Percentiles rank a stretch among this genome's conserved stretches.
phyloP scores from a whole-genome alignment of 1,140 invertebrate genomes.

The Atta cephalotes region DNA sequence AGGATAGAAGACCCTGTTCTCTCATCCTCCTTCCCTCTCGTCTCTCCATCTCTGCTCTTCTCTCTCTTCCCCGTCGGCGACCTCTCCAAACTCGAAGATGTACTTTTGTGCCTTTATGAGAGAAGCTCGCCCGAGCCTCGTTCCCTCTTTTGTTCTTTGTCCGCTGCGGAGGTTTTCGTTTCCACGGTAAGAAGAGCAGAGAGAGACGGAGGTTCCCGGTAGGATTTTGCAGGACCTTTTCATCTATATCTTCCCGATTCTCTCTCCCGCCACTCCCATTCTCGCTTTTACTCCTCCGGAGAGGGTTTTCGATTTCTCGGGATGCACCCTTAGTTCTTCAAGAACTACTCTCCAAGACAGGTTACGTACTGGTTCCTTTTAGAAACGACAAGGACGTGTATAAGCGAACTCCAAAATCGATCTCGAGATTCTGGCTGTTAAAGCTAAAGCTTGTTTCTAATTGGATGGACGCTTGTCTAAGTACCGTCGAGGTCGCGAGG shows the following conservation, averaged over 20 bases:
- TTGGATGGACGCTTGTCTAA: conserved; percentile 52
- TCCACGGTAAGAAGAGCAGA: conserved; percentile 64
- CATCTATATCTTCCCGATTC: conserved; percentile 60
- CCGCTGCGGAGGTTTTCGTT: conserved; percentile 79
- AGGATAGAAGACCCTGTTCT: conserved; percentile 54
- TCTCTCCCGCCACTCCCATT: conserved; percentile 16
- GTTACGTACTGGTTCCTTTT: conserved; percentile 48
- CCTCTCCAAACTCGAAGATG: conserved; percentile 73
- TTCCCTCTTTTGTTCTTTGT: conserved; percentile 83
- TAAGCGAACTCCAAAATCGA: conserved; percentile 43
- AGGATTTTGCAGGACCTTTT: conserved; percentile 72
- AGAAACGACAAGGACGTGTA: conserved; percentile 21
- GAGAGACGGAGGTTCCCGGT: conserved; percentile 34
- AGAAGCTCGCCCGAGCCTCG: conserved; percentile 73
- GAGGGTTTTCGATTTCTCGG: conserved; percentile 66
- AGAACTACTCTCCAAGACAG: conserved; percentile 58
- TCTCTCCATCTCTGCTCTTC: not conserved
- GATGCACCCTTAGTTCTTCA: conserved; percentile 46
- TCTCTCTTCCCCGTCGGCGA: conserved; percentile 48
- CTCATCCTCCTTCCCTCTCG: conserved; percentile 30
- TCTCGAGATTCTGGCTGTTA: conserved; percentile 32
- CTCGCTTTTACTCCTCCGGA: not conserved
- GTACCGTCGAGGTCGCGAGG: conserved; percentile 9
- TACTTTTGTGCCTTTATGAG: conserved; percentile 84
- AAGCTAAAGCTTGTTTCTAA: conserved; percentile 51